These are phyloP conservation scores for Onychostruthus taczanowskii DNA, from an alignment of 2,113 vertebrate species.

Conservation along the genomic window DNA sequence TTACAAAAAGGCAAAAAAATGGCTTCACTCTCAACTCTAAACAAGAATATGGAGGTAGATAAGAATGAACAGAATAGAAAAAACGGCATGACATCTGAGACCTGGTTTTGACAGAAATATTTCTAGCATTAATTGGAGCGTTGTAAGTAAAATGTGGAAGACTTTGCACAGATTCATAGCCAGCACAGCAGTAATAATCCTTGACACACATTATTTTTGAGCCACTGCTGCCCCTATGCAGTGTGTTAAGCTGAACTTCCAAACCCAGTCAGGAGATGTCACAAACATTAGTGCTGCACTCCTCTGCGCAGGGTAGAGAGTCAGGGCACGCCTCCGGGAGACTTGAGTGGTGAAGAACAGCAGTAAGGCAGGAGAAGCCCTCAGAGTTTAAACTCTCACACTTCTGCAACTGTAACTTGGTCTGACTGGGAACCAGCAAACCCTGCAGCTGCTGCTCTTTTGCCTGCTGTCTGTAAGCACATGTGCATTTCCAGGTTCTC, in stretches of 20 bases:
- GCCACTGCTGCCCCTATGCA: background rate
- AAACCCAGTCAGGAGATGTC: constrained; percentile 32
- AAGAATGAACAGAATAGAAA: constrained; percentile 16
- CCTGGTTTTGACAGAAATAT: constrained; percentile 69
- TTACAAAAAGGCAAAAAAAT: background rate
- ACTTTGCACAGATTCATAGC: constrained; percentile 17
- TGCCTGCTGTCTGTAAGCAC: background rate
- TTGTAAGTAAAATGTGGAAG: constrained; percentile 34
- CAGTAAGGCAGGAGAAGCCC: background rate
- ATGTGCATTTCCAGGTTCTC: background rate
- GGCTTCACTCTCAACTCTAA: constrained; percentile 6
- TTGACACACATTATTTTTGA: constrained; percentile 62
- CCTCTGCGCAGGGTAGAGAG: background rate
- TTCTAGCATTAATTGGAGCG: background rate
- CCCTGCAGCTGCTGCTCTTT: background rate
- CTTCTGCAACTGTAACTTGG: background rate
- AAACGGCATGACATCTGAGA: constrained; percentile 9
- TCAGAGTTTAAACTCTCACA: constrained; percentile 1
- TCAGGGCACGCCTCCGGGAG: constrained; percentile 39
- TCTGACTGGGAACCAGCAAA: background rate
- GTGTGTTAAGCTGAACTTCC: constrained; percentile 21
- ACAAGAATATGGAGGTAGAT: constrained; percentile 5
- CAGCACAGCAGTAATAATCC: constrained; percentile 40
- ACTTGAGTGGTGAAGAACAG: background rate
- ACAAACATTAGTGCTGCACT: constrained; percentile 35